Evolutionary conservation across 1,140 invertebrate genomes (phyloP), one percentile per base, ranked within the genome.

Genomic region (Zaprionus lachaisei): DNA sequence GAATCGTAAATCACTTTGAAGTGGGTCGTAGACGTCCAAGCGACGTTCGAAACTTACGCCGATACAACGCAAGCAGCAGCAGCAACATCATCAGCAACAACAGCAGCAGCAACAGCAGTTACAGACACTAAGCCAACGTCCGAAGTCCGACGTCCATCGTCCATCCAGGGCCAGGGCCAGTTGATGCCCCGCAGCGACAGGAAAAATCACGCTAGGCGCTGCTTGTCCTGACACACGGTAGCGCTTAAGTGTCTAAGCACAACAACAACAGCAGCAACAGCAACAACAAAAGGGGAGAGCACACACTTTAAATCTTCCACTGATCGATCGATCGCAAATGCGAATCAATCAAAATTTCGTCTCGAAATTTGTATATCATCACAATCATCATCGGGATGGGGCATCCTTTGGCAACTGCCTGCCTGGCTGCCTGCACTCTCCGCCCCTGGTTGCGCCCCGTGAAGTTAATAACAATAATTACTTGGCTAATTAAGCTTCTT

Each of bases 1-100:
- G 77, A 90, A 92, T 92, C 91, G 91, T 92, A 92, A 92, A 92
- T 92, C 91, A 92, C 87, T 92, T 92, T 92, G 91, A 92, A 92
- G 91, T 92, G 91, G 91, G 91, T 92, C 91, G 91, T 85, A 91
- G 91, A 85, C 91, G 83, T 87, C 81, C 81, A 78, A 81, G 81
- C 78, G 83, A 72, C 84, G 84, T 89, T 89, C 74, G 74, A 87
- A 79, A 77, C 63, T 77, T 72, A 61, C 60, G 62, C 74, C 62
- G 38, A 72, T 60, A 76, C 56, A 60, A 77, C 41, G 70, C 72
- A 56, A 79, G 55, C 74, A 81, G 85, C 65, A 80, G 37, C 57
- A 51, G 69, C 77, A 76, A 72, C 58, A 81, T 70, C 38, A 72
- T 64, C 58, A 82, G 26, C 77, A 75, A 78, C 55, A 79, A 37